A percentile compares a stretch with the other conserved stretches of the same genome.
These are phyloP conservation scores for Hemiprocne comata DNA, from an alignment of 2,113 vertebrate species.

Conservation along the genomic window DNA sequence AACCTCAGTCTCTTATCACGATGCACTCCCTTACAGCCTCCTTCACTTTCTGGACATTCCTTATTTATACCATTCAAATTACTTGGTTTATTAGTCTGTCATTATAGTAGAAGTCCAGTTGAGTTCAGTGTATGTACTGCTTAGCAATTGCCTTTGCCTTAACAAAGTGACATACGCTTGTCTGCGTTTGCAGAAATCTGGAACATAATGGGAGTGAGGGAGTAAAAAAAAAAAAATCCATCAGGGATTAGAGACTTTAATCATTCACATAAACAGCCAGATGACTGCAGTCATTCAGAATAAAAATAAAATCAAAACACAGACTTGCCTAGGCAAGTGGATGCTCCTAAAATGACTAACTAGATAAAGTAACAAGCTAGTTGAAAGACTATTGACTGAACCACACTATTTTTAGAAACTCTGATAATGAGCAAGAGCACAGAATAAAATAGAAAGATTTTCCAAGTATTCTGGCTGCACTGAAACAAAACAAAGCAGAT, in stretches of 20 bases:
- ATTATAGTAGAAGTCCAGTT: background rate
- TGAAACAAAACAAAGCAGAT: conserved; percentile 20
- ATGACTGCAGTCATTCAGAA: conserved; percentile 7
- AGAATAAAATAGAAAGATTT: background rate
- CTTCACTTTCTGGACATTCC: background rate
- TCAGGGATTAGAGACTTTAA: background rate
- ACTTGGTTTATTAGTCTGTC: background rate
- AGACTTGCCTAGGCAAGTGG: background rate
- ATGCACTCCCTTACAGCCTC: background rate
- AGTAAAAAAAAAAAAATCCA: background rate
- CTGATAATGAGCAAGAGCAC: background rate
- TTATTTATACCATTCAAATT: conserved; percentile 22
- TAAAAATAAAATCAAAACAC: conserved; percentile 25
- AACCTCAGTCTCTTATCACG: background rate
- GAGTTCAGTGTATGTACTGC: conserved; percentile 11
- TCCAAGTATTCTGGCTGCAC: background rate
- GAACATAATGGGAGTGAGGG: background rate
- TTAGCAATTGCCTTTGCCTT: background rate
- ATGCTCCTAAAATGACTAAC: conserved; percentile 4
- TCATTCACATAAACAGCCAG: background rate
- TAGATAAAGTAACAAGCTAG: background rate
- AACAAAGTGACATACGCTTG: background rate
- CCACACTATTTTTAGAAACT: background rate
- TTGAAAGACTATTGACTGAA: background rate
- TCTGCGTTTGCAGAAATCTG: background rate